Evolutionary conservation across 2,888 invertebrate genomes (phyloP).

Genomic region (Diarsia dahlii): DNA sequence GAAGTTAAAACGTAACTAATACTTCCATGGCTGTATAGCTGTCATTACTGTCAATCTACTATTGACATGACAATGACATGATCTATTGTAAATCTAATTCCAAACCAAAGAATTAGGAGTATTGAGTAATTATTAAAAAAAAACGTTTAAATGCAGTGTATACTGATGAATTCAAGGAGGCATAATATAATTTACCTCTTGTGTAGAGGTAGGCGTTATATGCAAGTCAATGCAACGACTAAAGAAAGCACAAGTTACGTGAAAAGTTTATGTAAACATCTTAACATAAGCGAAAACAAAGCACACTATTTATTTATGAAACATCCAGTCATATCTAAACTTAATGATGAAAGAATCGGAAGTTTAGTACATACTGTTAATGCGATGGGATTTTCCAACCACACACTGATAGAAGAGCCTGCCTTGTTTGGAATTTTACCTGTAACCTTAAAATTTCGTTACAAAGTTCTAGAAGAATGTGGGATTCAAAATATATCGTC

Average conservation of each 20-base stretch:
- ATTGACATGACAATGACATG: too few relatives aligned
- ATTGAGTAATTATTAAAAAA: background rate
- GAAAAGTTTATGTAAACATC: slow-evolving; percentile 75
- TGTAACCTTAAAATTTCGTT: slow-evolving; percentile 81
- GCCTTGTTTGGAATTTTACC: slow-evolving; percentile 81
- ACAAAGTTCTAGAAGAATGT: slow-evolving; percentile 84
- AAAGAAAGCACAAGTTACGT: slow-evolving; percentile 54
- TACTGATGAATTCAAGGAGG: slow-evolving; percentile 55
- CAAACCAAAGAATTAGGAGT: background rate
- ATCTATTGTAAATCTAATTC: too few relatives aligned
- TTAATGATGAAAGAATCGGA: slow-evolving; percentile 73
- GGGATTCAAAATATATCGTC: slow-evolving; percentile 77
- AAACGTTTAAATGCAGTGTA: slow-evolving; percentile 3
- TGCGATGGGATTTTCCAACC: slow-evolving; percentile 77
- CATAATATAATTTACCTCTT: slow-evolving; percentile 28
- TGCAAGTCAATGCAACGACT: slow-evolving; percentile 23
- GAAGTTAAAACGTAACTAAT: too few relatives aligned
- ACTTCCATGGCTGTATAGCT: background rate
- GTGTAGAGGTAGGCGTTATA: slow-evolving; percentile 34
- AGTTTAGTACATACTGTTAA: slow-evolving; percentile 74
- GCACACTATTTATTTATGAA: slow-evolving; percentile 81
- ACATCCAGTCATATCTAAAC: slow-evolving; percentile 80
- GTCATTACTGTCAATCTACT: background rate
- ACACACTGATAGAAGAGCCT: slow-evolving; percentile 78
- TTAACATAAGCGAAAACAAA: slow-evolving; percentile 76